A percentile compares a stretch with the other conserved stretches of the same genome.
These are phyloP conservation scores for Phoebastria nigripes DNA, from an alignment of 2,797 vertebrate species.

Conservation along the genomic window DNA sequence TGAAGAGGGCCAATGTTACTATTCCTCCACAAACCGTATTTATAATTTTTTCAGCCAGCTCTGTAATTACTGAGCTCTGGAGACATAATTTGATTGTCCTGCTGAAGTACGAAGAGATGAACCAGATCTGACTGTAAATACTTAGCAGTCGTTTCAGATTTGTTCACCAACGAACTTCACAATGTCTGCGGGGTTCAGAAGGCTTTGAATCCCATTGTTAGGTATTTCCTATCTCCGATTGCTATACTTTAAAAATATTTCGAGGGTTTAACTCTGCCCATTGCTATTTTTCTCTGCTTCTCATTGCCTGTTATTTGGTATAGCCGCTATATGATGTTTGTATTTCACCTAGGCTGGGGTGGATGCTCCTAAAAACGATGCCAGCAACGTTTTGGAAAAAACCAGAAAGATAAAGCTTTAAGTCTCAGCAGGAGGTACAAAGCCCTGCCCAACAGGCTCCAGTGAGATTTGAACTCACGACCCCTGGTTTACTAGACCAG, in stretches of 20 bases:
- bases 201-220: neutral
- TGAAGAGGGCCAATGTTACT: neutral
- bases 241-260: neutral
- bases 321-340: neutral
- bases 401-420: fast-evolving
- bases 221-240: fast-evolving
- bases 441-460: conserved; percentile 12
- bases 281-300: neutral
- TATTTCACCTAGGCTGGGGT: neutral
- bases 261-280: neutral
- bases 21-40: neutral
- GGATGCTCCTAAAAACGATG: neutral
- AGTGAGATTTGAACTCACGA: conserved; percentile 77
- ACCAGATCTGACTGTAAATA: neutral
- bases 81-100: neutral
- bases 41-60: neutral
- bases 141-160: neutral
- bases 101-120: neutral
- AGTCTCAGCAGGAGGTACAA: fast-evolving
- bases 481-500: conserved; percentile 74
- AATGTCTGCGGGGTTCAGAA: neutral
- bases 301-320: neutral
- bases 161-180: neutral
- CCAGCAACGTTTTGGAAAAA: fast-evolving
- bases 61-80: neutral